phyloP scores from a whole-genome alignment of 2,888 invertebrate species.

The Ectemnius cavifrons region DNA sequence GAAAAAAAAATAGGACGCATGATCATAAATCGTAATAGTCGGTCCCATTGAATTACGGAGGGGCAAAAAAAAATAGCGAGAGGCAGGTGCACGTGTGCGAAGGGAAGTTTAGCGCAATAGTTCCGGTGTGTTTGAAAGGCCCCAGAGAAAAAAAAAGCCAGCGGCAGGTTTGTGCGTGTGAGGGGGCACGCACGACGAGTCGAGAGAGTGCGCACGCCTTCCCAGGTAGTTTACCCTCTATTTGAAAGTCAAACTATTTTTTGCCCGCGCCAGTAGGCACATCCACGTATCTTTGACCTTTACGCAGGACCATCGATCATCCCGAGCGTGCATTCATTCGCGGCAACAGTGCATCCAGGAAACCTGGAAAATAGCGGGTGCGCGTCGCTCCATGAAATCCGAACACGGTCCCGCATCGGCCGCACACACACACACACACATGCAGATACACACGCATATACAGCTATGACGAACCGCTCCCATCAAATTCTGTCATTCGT shows the following conservation, averaged over 20 bases:
- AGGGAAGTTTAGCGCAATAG: background rate
- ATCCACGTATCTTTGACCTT: slow-evolving; percentile 8
- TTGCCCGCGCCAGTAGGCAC: slow-evolving; percentile 5
- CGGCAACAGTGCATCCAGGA: slow-evolving; percentile 42
- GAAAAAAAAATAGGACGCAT: background rate
- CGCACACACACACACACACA: slow-evolving; percentile 4
- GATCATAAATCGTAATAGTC: background rate
- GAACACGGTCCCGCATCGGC: slow-evolving; percentile 22
- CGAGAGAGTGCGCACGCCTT: background rate
- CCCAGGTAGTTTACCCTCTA: background rate
- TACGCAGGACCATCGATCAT: slow-evolving; percentile 37
- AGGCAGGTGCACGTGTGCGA: background rate
- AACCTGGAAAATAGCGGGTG: slow-evolving; percentile 46
- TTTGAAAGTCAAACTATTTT: slow-evolving; percentile 16
- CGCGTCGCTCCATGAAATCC: slow-evolving; percentile 58
- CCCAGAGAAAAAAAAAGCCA: too few relatives aligned
- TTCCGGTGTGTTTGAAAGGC: background rate
- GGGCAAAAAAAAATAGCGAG: background rate
- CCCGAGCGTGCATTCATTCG: slow-evolving; percentile 15
- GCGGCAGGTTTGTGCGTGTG: too few relatives aligned
- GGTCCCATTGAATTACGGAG: background rate
- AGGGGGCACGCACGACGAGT: too few relatives aligned
- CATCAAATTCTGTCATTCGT: slow-evolving; percentile 42
- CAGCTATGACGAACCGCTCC: slow-evolving; percentile 31
- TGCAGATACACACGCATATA: slow-evolving; percentile 5